Conservation (phyloP, 23 tunicate species). For the Pegea sp. region DNA sequence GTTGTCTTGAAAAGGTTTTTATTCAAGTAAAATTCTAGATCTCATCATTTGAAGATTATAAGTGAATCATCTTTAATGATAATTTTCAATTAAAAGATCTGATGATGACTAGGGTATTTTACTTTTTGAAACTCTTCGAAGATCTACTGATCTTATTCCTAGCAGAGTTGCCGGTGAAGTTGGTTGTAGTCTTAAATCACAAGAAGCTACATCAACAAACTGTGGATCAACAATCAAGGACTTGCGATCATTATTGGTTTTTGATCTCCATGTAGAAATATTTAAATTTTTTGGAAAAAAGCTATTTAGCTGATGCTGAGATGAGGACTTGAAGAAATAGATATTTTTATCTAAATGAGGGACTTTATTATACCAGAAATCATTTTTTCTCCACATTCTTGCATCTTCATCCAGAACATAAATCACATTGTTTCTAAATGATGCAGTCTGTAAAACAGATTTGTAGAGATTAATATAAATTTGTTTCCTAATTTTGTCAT, state of each 20-base stretch:
- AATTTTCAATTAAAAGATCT: no score
- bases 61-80: no score
- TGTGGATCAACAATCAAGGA: slow-evolving; percentile 14
- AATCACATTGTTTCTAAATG: slow-evolving; percentile 5
- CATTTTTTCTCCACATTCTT: slow-evolving; percentile 7
- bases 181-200: slow-evolving; percentile 3
- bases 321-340: slow-evolving; percentile 5
- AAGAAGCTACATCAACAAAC: not conserved
- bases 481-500: not conserved
- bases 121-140: no score
- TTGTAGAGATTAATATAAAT: not conserved
- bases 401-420: slow-evolving; percentile 2
- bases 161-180: no score
- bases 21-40: no score
- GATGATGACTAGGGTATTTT: no score
- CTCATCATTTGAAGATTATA: no score
- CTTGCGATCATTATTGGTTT: not conserved
- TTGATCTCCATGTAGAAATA: slow-evolving; percentile 1
- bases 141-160: no score
- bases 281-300: slow-evolving; percentile 1
- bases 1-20: no score
- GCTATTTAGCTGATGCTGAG: not conserved
- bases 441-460: not conserved
- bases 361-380: slow-evolving; percentile 9
- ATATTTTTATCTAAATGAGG: slow-evolving; percentile 9